Percentiles rank a stretch among this genome's conserved stretches.
phyloP scores from a whole-genome alignment of 2,888 invertebrate genomes.

The Bugulina stolonifera region DNA sequence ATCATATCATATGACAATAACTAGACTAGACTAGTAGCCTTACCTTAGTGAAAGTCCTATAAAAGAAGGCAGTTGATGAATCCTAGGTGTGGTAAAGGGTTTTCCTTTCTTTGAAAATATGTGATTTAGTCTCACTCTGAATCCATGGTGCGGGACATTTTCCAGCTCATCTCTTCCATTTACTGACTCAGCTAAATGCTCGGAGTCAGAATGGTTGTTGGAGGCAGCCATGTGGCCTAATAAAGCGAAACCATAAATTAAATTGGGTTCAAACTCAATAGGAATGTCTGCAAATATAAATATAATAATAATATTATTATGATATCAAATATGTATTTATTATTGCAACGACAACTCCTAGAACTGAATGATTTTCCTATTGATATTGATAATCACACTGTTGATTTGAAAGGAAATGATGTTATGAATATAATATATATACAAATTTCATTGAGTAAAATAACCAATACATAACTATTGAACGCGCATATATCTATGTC shows the following conservation, averaged over 20 bases:
- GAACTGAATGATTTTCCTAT: too few species aligned
- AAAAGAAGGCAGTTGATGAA: constrained; percentile 66
- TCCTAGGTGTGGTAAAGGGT: constrained; percentile 56
- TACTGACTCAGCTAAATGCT: constrained; percentile 18
- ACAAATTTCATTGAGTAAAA: too few species aligned
- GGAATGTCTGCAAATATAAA: not conserved
- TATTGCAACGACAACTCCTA: too few species aligned
- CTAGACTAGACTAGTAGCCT: too few species aligned
- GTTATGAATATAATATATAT: too few species aligned
- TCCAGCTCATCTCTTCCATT: not conserved
- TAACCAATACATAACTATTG: too few species aligned
- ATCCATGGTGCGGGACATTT: constrained; percentile 44
- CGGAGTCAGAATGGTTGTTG: not conserved
- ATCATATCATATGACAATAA: too few species aligned
- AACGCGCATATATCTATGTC: too few species aligned
- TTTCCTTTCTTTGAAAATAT: constrained; percentile 38
- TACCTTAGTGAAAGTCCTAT: constrained; percentile 70
- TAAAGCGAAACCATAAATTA: not conserved
- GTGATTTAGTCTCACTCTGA: constrained; percentile 42
- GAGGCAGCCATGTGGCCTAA: not conserved
- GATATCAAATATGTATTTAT: too few species aligned
- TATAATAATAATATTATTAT: too few species aligned
- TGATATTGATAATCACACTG: too few species aligned
- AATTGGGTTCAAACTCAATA: not conserved
- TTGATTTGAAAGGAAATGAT: too few species aligned